A percentile compares a stretch with the other conserved stretches of the same genome.
phyloP scores from a whole-genome alignment of 2,113 vertebrate species.

The Conger conger region DNA sequence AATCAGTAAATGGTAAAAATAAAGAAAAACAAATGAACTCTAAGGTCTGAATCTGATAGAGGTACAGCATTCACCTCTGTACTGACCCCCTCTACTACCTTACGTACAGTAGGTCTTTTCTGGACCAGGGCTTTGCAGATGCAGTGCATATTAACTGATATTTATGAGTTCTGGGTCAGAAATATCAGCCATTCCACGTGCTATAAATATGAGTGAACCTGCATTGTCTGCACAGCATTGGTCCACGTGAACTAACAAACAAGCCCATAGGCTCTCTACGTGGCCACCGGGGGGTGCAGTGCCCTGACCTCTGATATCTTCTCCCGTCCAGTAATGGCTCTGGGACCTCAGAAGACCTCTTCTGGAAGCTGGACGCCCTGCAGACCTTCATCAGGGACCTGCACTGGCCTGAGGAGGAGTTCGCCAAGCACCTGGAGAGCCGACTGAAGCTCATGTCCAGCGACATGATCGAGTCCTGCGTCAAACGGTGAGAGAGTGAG shows the following conservation, averaged over 20 bases:
- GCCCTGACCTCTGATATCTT: conserved; percentile 44
- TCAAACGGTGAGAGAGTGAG: conserved; percentile 79
- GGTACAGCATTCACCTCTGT: conserved; percentile 63
- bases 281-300: background rate
- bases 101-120: background rate
- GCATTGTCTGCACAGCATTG: conserved; percentile 1
- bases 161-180: background rate
- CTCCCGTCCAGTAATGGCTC: conserved; percentile 86
- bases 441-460: conserved; percentile 97
- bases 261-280: conserved; percentile 10
- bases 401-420: conserved; percentile 99
- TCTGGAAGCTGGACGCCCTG: conserved; percentile 97
- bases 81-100: conserved; percentile 63
- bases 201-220: background rate
- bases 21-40: conserved; percentile 64
- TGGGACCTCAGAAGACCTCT: conserved; percentile 95
- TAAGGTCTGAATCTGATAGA: conserved; percentile 66
- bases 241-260: background rate
- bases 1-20: conserved; percentile 74
- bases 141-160: background rate
- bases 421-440: conserved; percentile 94
- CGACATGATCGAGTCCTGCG: conserved; percentile 98
- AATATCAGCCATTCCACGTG: background rate
- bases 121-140: background rate
- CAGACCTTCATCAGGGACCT: conserved; percentile 97